phyloP scores from a whole-genome alignment of 2,113 vertebrate genomes.

The Alligator sinensis region DNA sequence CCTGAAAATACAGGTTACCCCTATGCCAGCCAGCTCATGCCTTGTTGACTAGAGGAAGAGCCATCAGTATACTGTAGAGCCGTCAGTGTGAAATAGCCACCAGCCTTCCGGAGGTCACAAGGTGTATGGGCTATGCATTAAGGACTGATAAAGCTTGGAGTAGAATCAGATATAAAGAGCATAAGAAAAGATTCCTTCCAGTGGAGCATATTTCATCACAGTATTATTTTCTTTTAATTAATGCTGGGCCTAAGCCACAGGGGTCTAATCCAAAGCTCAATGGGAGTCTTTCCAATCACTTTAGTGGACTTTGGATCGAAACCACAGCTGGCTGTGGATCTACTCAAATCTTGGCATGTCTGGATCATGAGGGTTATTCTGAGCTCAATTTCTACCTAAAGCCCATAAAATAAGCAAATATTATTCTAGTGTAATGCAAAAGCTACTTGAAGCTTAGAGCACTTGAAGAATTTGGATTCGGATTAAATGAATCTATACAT shows the following conservation, averaged over 20 bases:
- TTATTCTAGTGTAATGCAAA: background rate
- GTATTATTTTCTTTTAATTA: background rate
- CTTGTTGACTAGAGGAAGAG: slow-evolving; percentile 35
- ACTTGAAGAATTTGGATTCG: background rate
- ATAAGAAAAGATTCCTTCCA: slow-evolving; percentile 39
- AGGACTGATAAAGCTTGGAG: slow-evolving; percentile 61
- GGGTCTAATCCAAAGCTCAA: background rate
- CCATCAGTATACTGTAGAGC: slow-evolving; percentile 22
- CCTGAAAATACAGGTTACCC: slow-evolving; percentile 23
- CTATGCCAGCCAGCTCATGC: slow-evolving; percentile 57
- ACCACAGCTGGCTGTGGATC: background rate
- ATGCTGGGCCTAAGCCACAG: background rate
- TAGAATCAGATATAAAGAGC: slow-evolving; percentile 42
- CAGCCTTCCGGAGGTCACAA: slow-evolving; percentile 72
- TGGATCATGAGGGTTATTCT: accelerated
- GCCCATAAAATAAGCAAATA: accelerated
- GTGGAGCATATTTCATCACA: accelerated
- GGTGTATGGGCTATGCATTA: slow-evolving; percentile 72
- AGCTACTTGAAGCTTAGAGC: background rate
- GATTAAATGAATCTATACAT: background rate
- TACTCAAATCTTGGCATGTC: background rate
- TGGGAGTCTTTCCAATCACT: background rate
- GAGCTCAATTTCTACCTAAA: background rate
- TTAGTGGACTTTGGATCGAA: background rate
- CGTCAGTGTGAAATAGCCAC: slow-evolving; percentile 70